Conservation (phyloP, 2,888 invertebrate species). For the Chrysotoxum bicinctum region DNA sequence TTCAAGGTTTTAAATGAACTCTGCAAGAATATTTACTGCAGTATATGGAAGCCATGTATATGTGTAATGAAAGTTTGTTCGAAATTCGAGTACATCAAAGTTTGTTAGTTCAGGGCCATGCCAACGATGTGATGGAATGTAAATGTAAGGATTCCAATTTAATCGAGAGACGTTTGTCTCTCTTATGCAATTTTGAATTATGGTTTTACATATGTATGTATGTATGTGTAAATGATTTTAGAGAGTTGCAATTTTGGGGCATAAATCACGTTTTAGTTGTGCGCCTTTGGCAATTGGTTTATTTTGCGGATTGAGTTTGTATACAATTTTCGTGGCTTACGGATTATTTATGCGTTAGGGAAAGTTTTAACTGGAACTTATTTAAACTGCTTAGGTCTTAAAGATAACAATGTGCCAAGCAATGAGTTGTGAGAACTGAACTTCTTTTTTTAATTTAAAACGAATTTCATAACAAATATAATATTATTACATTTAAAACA, state of each 20-base stretch:
- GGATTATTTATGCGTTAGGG: neutral
- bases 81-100: slow-evolving; percentile 42
- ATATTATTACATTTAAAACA: too few relatives aligned
- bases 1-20: slow-evolving; percentile 8
- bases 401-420: too few relatives aligned
- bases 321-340: neutral
- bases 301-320: slow-evolving; percentile 12
- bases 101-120: slow-evolving; percentile 56
- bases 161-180: slow-evolving; percentile 31
- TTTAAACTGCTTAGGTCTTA: neutral
- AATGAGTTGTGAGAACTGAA: too few relatives aligned
- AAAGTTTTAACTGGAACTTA: neutral
- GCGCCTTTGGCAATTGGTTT: slow-evolving; percentile 40
- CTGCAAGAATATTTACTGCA: slow-evolving; percentile 32
- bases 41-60: neutral
- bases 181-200: slow-evolving; percentile 35
- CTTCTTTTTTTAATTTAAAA: too few relatives aligned
- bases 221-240: slow-evolving; percentile 10
- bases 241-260: slow-evolving; percentile 22
- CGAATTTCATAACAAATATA: too few relatives aligned
- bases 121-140: slow-evolving; percentile 23
- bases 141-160: slow-evolving; percentile 31
- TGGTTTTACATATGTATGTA: too few relatives aligned
- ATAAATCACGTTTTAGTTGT: slow-evolving; percentile 55
- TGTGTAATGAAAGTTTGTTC: slow-evolving; percentile 51